phyloP scores from a whole-genome alignment of 2,113 vertebrate genomes.

The Notarius quadriscutis region DNA sequence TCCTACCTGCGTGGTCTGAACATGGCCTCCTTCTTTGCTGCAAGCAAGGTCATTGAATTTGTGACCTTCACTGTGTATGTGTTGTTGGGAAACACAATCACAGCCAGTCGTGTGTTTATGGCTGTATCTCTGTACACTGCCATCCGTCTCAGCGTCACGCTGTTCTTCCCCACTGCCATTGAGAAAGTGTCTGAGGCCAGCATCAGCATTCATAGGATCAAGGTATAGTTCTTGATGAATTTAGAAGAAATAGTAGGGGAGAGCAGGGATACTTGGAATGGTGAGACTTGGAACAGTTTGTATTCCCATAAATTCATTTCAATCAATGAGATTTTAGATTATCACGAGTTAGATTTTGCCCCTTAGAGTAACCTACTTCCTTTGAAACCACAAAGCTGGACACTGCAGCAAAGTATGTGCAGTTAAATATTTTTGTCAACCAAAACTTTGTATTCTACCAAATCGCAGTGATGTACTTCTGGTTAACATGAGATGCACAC shows the following conservation, averaged over 20 bases:
- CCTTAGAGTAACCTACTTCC: no score
- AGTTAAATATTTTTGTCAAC: no score
- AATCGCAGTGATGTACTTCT: no score
- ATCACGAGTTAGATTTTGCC: no score
- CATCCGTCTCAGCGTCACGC: constrained; percentile 87
- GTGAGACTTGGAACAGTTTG: no score
- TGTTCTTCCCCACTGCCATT: constrained; percentile 90
- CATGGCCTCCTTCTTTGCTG: constrained; percentile 90
- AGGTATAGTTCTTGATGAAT: constrained; percentile 70
- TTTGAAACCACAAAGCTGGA: no score
- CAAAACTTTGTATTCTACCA: no score
- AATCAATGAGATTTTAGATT: no score
- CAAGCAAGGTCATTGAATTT: constrained; percentile 90
- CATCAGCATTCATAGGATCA: constrained; percentile 88
- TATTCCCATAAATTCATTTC: no score
- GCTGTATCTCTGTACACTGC: constrained; percentile 83
- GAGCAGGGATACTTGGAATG: no score
- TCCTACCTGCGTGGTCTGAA: constrained; percentile 93
- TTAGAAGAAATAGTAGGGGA: not conserved
- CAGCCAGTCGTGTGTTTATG: constrained; percentile 87
- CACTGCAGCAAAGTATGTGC: no score
- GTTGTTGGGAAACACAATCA: constrained; percentile 80
- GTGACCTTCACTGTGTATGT: constrained; percentile 87
- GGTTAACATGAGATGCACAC: no score
- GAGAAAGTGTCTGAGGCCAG: constrained; percentile 84